A percentile compares a stretch with the other conserved stretches of the same genome.
Conservation (phyloP, 2,797 vertebrate species). For the Synaphobranchus kaupii region DNA sequence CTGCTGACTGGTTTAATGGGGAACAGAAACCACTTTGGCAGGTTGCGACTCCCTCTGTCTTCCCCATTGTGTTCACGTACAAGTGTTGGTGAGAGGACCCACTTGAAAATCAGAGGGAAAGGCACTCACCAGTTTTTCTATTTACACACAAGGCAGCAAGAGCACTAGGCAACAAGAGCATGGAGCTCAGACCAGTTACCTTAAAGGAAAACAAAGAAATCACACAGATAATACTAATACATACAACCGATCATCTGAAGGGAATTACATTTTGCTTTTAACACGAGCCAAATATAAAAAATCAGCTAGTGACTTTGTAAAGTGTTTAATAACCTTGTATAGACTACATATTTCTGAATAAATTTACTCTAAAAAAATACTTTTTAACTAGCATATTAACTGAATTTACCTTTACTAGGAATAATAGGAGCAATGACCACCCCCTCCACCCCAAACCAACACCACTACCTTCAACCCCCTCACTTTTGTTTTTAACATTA, state of each 20-base stretch:
- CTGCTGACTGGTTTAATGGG: neutral
- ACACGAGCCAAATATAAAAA: neutral
- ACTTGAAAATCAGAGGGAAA: slow-evolving; percentile 9
- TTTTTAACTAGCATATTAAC: neutral
- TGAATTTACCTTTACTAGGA: neutral
- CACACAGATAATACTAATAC: neutral
- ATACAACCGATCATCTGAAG: neutral
- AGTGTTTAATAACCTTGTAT: neutral
- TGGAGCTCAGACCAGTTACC: neutral
- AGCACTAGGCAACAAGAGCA: neutral
- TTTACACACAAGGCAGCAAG: neutral
- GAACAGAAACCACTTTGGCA: neutral
- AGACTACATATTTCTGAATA: neutral
- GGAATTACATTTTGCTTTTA: neutral
- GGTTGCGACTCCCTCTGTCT: neutral
- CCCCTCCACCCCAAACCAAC: neutral
- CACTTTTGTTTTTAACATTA: neutral
- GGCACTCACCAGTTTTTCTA: neutral
- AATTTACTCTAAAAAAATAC: neutral
- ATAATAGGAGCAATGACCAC: neutral
- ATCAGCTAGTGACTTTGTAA: neutral
- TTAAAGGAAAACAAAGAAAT: neutral
- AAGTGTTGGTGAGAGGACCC: neutral
- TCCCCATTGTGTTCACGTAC: neutral
- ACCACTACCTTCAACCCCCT: neutral